Conservation (phyloP, 1,140 invertebrate genomes). For the Habropoda laboriosa region DNA sequence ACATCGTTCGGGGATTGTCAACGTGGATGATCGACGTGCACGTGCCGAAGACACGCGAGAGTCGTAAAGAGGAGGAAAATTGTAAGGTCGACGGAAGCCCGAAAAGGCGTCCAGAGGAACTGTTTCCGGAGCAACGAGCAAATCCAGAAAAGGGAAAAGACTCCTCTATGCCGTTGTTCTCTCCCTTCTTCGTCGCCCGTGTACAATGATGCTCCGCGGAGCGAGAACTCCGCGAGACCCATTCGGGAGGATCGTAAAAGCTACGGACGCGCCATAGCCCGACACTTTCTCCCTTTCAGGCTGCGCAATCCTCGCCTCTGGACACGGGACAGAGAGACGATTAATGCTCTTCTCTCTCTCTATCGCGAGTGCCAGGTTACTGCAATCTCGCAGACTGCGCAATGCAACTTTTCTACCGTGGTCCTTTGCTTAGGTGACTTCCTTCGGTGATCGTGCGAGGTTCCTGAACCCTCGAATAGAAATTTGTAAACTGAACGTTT, state of each 20-base stretch:
- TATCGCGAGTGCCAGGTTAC: too few species aligned
- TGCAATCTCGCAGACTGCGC: too few species aligned
- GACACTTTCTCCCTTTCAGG: slow-evolving; percentile 30
- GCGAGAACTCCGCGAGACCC: slow-evolving; percentile 22
- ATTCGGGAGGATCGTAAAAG: slow-evolving; percentile 46
- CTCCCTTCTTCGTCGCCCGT: slow-evolving; percentile 18
- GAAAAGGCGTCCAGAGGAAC: neutral
- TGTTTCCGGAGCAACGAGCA: neutral
- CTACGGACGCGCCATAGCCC: slow-evolving; percentile 28
- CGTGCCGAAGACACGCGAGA: slow-evolving; percentile 47
- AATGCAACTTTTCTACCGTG: too few species aligned
- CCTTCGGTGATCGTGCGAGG: too few species aligned
- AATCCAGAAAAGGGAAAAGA: neutral
- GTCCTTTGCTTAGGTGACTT: too few species aligned
- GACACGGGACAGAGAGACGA: neutral
- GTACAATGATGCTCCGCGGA: slow-evolving; percentile 21
- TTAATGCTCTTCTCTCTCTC: neutral
- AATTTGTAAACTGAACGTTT: too few species aligned
- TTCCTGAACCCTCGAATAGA: too few species aligned
- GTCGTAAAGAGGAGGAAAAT: neutral
- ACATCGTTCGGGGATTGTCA: neutral
- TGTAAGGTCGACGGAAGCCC: neutral
- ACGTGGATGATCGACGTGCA: slow-evolving; percentile 23
- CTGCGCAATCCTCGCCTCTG: neutral
- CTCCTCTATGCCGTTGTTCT: neutral